Percentiles rank a stretch among this genome's conserved stretches.
Conservation (phyloP, 2,888 invertebrate genomes). For the Andrena flavipes region DNA sequence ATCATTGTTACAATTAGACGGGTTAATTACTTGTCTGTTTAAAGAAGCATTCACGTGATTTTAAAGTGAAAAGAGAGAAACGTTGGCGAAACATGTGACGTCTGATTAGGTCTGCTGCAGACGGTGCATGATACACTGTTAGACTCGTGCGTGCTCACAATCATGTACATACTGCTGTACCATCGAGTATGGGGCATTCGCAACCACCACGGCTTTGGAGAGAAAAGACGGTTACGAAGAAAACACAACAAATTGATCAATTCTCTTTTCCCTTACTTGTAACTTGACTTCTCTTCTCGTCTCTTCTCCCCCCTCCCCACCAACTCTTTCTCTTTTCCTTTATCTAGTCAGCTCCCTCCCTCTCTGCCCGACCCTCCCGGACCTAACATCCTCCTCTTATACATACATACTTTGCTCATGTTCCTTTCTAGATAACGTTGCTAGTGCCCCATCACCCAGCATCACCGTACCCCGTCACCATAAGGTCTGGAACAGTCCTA, state of each 20-base stretch:
- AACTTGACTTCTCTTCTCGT: not conserved
- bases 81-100: slow-evolving; percentile 69
- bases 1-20: not conserved
- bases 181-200: not conserved
- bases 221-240: not conserved
- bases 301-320: not conserved
- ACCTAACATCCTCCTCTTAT: not conserved
- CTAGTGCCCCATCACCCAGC: not conserved
- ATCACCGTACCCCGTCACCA: slow-evolving; percentile 67
- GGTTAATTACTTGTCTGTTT: not conserved
- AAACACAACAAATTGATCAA: not conserved
- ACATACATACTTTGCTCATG: not conserved
- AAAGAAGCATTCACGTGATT: not conserved
- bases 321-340: not conserved
- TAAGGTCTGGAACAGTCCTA: slow-evolving; percentile 85
- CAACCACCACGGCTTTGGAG: not conserved
- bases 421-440: not conserved
- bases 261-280: too few relatives aligned
- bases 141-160: slow-evolving; percentile 11
- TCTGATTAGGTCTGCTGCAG: slow-evolving; percentile 84
- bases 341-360: too few relatives aligned
- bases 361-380: too few relatives aligned
- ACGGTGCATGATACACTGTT: slow-evolving; percentile 65
- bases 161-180: not conserved
- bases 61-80: not conserved